phyloP scores from a whole-genome alignment of 2,113 vertebrate genomes.

The Macrotis lagotis region DNA sequence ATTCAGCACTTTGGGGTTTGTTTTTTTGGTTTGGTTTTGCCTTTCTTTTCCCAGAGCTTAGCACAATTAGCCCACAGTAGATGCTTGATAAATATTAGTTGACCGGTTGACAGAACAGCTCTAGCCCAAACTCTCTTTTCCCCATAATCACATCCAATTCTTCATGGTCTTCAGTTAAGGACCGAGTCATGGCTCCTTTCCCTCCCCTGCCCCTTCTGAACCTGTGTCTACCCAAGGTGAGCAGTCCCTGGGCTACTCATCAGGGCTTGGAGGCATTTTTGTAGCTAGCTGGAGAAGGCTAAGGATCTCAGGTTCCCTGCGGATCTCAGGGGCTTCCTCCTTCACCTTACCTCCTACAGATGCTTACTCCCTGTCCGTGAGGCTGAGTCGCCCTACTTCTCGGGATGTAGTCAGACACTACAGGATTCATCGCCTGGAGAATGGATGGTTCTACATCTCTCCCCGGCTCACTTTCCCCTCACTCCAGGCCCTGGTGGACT shows the following conservation, averaged over 20 bases:
- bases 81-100: neutral
- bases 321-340: neutral
- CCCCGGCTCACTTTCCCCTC: constrained; percentile 87
- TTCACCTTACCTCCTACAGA: constrained; percentile 75
- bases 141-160: neutral
- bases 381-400: constrained; percentile 67
- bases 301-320: neutral
- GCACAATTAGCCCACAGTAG: neutral
- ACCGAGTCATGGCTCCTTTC: neutral
- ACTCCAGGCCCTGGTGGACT: constrained; percentile 87
- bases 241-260: neutral
- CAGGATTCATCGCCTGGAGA: constrained; percentile 86
- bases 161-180: neutral
- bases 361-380: constrained; percentile 86
- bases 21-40: neutral
- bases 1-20: neutral
- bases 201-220: neutral
- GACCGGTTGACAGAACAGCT: neutral
- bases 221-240: neutral
- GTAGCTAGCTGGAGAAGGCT: too few species aligned
- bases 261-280: neutral
- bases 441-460: constrained; percentile 90
- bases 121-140: neutral
- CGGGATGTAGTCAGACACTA: constrained; percentile 87
- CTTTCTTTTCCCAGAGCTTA: neutral